Evolutionary conservation across 2,888 invertebrate genomes (phyloP).

Genomic region (Aleiodes testaceus): DNA sequence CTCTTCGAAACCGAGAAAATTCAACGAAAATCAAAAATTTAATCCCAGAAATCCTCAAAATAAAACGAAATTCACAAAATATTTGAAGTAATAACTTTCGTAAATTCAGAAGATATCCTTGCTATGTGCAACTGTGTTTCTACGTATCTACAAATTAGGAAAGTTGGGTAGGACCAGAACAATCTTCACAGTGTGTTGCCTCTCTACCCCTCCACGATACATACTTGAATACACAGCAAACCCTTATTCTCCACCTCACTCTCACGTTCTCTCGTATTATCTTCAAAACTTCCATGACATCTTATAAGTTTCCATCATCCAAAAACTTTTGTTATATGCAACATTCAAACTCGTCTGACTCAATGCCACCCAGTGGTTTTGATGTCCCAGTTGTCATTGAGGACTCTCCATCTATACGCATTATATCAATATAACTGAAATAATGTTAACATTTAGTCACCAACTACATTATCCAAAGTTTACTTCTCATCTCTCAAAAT

Average conservation of each 20-base stretch:
- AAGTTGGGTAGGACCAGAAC: slow-evolving; percentile 54
- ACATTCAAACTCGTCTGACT: slow-evolving; percentile 50
- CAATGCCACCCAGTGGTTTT: slow-evolving; percentile 3
- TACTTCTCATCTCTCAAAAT: slow-evolving; percentile 3
- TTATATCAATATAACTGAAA: background rate
- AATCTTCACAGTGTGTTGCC: slow-evolving; percentile 24
- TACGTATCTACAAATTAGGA: slow-evolving; percentile 63
- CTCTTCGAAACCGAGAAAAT: background rate
- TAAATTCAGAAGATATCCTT: background rate
- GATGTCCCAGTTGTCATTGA: slow-evolving; percentile 25
- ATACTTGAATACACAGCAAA: slow-evolving; percentile 8
- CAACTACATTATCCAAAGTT: background rate
- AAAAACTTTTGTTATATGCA: slow-evolving; percentile 61
- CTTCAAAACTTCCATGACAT: slow-evolving; percentile 63
- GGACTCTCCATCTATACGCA: background rate
- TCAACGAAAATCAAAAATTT: background rate
- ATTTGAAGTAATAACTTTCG: background rate
- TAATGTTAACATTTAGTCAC: slow-evolving; percentile 10
- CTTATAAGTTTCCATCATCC: slow-evolving; percentile 59
- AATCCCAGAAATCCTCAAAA: background rate
- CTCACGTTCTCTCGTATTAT: slow-evolving; percentile 62
- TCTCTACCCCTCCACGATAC: background rate
- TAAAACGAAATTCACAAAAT: background rate
- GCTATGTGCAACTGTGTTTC: background rate
- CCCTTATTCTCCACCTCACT: background rate